Evolutionary conservation across 92 coral and sea anemone genomes (phyloP), one percentile per base, ranked within the genome.

Genomic region (Bergia puertoricense): DNA sequence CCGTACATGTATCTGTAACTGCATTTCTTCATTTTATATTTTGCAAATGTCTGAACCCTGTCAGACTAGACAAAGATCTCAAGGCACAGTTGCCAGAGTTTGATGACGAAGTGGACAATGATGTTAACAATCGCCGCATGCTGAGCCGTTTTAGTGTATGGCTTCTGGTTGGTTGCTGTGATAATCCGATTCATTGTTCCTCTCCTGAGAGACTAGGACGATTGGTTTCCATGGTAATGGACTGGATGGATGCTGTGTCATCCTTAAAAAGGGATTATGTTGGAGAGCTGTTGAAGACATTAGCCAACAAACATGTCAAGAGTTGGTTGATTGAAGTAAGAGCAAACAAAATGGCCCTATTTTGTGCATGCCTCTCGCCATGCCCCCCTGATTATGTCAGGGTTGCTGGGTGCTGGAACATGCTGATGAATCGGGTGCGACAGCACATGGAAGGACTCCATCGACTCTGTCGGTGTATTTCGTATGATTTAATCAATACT

Each of bases 61-160:
- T 74, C 91, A 95, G 98, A 30, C 93, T 95, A 9, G 98, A 86
- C 45, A 88, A 88, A 86, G 92, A 91, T 51, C 66, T 84, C 8
- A 90, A 90, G 72, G 81, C 91, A 40, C 92, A 85, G 41, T 88
- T 91, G 48, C 93, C 92, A 16, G 97, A 90, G 85, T 89, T 81
- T 39, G 93, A 77, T 71, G 98, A 95, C 8, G 97, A 92, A 43
- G 92, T 92, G 0, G 99, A 95, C 92, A 96, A 97, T 73, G 98
- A 95, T 85, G 91, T 97, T 67, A 95, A 97, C 97, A 92, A 94
- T 57, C 94, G 98, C 44, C 95, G 98, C 69, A 90, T 97, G 92
- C 93, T 97, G 85, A 97, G 99, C 82, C 96, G 99, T 62, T 97
- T 97, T 77, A 98, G 99, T 11, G 98, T 97, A 40, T 95, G 97